Conservation (phyloP, 2,888 invertebrate species). For the Cryptops parisi region DNA sequence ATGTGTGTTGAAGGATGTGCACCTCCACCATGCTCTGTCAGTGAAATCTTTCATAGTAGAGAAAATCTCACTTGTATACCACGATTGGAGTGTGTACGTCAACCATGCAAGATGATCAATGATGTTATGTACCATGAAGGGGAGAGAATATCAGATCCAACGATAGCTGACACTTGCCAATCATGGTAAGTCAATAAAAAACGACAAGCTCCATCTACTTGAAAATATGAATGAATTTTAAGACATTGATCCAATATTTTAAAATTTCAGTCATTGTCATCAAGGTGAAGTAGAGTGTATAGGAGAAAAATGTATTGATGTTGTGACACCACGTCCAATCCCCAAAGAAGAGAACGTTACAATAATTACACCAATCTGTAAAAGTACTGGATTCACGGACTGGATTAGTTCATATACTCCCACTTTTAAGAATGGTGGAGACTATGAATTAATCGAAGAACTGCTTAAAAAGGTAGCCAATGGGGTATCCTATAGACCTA, state of each 20-base stretch:
- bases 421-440: constrained; percentile 25
- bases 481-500: too few species aligned
- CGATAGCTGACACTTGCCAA: constrained; percentile 51
- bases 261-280: constrained; percentile 26
- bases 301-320: constrained; percentile 23
- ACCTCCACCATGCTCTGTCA: constrained; percentile 55
- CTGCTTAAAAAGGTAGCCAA: too few species aligned
- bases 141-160: constrained; percentile 47
- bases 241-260: too few species aligned
- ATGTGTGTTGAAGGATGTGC: constrained; percentile 71
- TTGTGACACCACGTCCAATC: constrained; percentile 10
- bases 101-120: constrained; percentile 51
- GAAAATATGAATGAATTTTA: too few species aligned
- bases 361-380: constrained; percentile 35
- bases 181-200: constrained; percentile 41
- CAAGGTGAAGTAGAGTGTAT: constrained; percentile 26
- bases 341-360: too few species aligned
- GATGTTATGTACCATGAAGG: constrained; percentile 57
- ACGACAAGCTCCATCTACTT: background rate
- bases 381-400: constrained; percentile 53
- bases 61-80: constrained; percentile 58
- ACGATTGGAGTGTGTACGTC: constrained; percentile 49
- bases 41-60: constrained; percentile 54
- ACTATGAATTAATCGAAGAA: constrained; percentile 23
- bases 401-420: constrained; percentile 49